Evolutionary conservation across 2,113 vertebrate genomes (phyloP).

Genomic region (Gymnogyps californianus): DNA sequence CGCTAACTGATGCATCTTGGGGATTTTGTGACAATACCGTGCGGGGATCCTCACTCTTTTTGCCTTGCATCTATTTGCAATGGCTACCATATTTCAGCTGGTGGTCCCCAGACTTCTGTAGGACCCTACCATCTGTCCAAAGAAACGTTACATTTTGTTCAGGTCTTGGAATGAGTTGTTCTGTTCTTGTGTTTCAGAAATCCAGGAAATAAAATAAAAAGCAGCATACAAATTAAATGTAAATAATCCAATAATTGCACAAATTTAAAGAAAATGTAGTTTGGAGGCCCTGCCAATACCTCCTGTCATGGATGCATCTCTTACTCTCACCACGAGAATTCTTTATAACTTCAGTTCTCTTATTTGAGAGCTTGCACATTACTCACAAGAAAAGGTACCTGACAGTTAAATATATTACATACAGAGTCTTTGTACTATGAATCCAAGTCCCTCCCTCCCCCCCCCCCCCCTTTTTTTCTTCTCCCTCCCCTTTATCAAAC

Average conservation of each 20-base stretch:
- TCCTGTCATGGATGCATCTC: not conserved
- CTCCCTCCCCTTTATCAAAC: conserved; percentile 25
- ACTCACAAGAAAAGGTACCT: conserved; percentile 10
- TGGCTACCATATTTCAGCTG: not conserved
- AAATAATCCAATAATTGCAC: not conserved
- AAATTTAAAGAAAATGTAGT: not conserved
- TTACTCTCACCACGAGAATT: not conserved
- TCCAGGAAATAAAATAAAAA: not conserved
- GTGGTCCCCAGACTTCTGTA: not conserved
- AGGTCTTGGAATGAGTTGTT: not conserved
- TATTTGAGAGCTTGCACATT: not conserved
- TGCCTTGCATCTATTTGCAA: not conserved
- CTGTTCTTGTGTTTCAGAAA: not conserved
- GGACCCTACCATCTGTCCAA: not conserved
- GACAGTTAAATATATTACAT: conserved; percentile 40
- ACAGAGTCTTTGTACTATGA: not conserved
- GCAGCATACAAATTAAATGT: not conserved
- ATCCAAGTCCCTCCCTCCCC: not conserved
- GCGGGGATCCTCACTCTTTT: not conserved
- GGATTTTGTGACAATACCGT: not conserved
- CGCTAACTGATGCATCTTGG: not conserved
- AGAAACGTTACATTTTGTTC: not conserved
- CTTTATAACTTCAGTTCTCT: not conserved
- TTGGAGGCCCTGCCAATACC: not conserved
- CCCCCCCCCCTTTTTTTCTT: not conserved